Percentiles rank a stretch among this genome's conserved stretches.
These are phyloP conservation scores for Zaprionus ornatus DNA, from an alignment of 1,140 invertebrate species.

Conservation along the genomic window DNA sequence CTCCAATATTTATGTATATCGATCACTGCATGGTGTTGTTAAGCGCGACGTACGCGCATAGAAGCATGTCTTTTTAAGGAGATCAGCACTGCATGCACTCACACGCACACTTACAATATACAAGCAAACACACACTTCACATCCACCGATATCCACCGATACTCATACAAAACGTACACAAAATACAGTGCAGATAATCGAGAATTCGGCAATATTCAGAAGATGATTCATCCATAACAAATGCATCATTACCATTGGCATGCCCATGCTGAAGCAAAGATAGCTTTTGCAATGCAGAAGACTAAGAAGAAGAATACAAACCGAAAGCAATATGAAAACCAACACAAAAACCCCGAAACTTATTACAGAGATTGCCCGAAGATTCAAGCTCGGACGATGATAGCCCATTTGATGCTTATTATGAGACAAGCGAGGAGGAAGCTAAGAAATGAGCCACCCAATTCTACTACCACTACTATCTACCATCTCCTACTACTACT, in stretches of 20 bases:
- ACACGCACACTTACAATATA: constrained; percentile 10
- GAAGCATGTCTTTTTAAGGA: constrained; percentile 15
- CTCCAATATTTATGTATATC: background rate
- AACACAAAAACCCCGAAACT: constrained; percentile 52
- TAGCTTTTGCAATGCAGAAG: background rate
- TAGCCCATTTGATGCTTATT: constrained; percentile 81
- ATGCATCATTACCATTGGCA: constrained; percentile 30
- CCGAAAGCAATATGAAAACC: background rate
- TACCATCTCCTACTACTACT: constrained; percentile 26
- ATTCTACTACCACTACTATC: constrained; percentile 26
- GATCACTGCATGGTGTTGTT: constrained; percentile 50
- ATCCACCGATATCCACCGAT: background rate
- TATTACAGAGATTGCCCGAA: constrained; percentile 82
- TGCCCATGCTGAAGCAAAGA: constrained; percentile 20
- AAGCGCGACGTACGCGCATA: constrained; percentile 39
- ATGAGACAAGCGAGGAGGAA: constrained; percentile 79
- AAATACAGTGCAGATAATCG: background rate
- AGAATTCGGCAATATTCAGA: constrained; percentile 31
- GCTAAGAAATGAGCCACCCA: constrained; percentile 64
- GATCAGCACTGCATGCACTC: constrained; percentile 43
- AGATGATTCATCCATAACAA: background rate
- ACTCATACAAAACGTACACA: background rate
- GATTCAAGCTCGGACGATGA: constrained; percentile 83
- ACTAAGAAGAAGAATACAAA: constrained; percentile 4
- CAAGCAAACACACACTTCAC: background rate